Conservation (phyloP, 2,797 vertebrate species). For the Pitangus sulphuratus region DNA sequence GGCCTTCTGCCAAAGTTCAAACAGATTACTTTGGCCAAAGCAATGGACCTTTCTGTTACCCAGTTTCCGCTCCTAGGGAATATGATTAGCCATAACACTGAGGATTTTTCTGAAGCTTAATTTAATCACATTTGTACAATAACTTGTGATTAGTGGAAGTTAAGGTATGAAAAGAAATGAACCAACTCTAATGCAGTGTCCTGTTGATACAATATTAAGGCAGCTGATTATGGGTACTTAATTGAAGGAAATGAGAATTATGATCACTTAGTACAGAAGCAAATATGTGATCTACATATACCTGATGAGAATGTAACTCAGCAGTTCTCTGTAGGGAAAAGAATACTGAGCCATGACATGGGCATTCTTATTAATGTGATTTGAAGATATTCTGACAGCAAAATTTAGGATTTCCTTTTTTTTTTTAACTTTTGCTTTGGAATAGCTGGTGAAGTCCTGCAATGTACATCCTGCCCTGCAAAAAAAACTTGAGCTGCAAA, state of each 20-base stretch:
- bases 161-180: neutral
- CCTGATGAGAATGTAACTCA: neutral
- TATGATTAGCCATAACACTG: neutral
- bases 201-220: slow-evolving; percentile 44
- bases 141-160: neutral
- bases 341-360: neutral
- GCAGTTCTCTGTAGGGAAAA: neutral
- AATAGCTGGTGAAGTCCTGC: neutral
- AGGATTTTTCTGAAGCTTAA: neutral
- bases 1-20: neutral
- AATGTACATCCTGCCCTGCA: neutral
- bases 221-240: neutral
- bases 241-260: slow-evolving; percentile 25
- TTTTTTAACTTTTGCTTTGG: neutral
- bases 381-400: neutral
- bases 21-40: neutral
- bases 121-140: neutral
- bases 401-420: neutral
- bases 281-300: neutral
- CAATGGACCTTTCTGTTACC: neutral
- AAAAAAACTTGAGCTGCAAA: neutral
- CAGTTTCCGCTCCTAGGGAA: neutral
- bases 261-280: neutral
- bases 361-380: neutral
- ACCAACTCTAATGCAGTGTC: neutral